Percentiles rank a stretch among this genome's conserved stretches.
phyloP scores from a whole-genome alignment of 2,888 invertebrate genomes.

The Phalera bucephala region DNA sequence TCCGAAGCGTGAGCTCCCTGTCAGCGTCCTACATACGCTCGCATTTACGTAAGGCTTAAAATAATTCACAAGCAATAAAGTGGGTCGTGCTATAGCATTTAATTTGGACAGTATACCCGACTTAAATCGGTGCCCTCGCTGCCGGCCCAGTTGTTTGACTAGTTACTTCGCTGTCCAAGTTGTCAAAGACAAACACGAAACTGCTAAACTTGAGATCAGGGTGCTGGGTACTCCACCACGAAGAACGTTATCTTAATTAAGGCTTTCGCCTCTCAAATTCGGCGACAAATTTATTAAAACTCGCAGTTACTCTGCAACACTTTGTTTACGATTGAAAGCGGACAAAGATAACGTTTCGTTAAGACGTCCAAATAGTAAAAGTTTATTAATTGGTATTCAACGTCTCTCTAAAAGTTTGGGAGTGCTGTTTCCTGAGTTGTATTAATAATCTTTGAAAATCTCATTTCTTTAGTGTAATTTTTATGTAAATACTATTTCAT shows the following conservation, averaged over 20 bases:
- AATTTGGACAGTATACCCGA: slow-evolving; percentile 59
- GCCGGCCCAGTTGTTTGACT: slow-evolving; percentile 60
- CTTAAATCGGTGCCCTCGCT: slow-evolving; percentile 42
- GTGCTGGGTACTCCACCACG: slow-evolving; percentile 43
- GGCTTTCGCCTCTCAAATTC: slow-evolving; percentile 48
- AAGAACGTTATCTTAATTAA: slow-evolving; percentile 70
- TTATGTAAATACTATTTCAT: no score
- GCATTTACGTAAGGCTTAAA: slow-evolving; percentile 18
- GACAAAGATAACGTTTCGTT: slow-evolving; percentile 16
- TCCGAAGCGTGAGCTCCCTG: neutral
- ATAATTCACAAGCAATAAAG: slow-evolving; percentile 29
- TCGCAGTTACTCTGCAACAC: slow-evolving; percentile 39
- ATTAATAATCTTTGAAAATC: no score
- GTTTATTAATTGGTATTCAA: slow-evolving; percentile 13
- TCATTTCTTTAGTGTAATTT: no score
- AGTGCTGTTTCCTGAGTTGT: no score
- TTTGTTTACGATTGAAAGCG: slow-evolving; percentile 21
- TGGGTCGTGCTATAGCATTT: slow-evolving; percentile 58
- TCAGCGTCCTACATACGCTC: neutral
- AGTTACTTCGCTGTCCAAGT: slow-evolving; percentile 70
- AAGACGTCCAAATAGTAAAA: slow-evolving; percentile 15
- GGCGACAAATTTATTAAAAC: slow-evolving; percentile 61
- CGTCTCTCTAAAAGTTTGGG: no score
- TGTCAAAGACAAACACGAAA: no score
- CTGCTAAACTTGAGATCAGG: slow-evolving; percentile 45